Percentiles rank a stretch among this genome's conserved stretches.
Conservation (phyloP, 2,113 vertebrate species). For the Blennius ocellaris region DNA sequence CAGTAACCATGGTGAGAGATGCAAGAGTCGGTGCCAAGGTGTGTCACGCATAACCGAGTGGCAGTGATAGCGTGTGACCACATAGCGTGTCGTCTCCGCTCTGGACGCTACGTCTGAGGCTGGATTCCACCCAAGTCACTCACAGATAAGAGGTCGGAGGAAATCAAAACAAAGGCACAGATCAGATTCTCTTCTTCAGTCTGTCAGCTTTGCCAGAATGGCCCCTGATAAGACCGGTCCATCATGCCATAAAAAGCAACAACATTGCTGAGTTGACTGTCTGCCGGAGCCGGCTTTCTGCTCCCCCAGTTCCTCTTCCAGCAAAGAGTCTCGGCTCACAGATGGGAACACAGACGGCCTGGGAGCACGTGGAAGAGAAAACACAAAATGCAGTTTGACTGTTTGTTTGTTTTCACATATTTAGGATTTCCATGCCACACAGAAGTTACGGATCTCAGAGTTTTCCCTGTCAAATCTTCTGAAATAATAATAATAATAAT, state of each 20-base stretch:
- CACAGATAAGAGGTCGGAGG: conserved; percentile 69
- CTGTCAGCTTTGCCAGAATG: conserved; percentile 76
- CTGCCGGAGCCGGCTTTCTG: conserved; percentile 42
- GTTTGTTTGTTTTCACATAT: conserved; percentile 9
- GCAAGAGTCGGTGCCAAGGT: conserved; percentile 47
- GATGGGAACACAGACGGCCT: conserved; percentile 6
- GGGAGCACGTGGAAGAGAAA: conserved; percentile 5
- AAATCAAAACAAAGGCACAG: conserved; percentile 80
- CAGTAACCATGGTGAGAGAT: conserved; percentile 47
- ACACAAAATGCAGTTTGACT: conserved; percentile 2
- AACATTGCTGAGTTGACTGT: conserved; percentile 46
- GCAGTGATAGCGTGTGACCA: conserved; percentile 68
- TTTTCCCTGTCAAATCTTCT: conserved; percentile 36
- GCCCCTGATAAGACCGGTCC: conserved; percentile 72
- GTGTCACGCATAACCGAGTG: conserved; percentile 64
- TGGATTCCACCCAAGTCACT: conserved; percentile 71
- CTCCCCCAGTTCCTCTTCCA: conserved; percentile 22
- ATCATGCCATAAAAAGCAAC: conserved; percentile 70
- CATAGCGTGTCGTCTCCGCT: conserved; percentile 77
- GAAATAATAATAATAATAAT: conserved; percentile 28
- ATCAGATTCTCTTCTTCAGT: conserved; percentile 71
- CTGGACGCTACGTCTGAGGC: conserved; percentile 55
- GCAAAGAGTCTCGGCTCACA: conserved; percentile 13
- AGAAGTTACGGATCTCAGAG: conserved; percentile 14
- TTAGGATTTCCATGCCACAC: background rate